A percentile compares a stretch with the other conserved stretches of the same genome.
Conservation (phyloP, 2,113 vertebrate genomes). For the Octodon degus region DNA sequence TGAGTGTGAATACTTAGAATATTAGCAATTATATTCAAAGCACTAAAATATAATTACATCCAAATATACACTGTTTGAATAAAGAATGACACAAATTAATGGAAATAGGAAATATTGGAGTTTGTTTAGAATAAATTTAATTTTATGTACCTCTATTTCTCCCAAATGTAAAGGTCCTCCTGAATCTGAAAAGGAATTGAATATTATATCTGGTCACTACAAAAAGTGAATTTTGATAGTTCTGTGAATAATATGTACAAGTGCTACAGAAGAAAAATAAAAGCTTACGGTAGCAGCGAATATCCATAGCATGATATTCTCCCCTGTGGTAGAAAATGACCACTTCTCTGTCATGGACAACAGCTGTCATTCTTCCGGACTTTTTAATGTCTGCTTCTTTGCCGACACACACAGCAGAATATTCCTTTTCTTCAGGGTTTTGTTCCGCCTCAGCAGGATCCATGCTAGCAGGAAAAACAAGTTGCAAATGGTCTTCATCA, state of each 20-base stretch:
- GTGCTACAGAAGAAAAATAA: constrained; percentile 48
- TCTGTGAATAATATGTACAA: constrained; percentile 27
- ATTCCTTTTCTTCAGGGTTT: constrained; percentile 14
- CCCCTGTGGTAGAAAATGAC: constrained; percentile 91
- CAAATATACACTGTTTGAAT: constrained; percentile 8
- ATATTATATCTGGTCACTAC: constrained; percentile 53
- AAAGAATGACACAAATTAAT: constrained; percentile 11
- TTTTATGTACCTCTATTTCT: constrained; percentile 94
- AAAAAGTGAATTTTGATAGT: constrained; percentile 15
- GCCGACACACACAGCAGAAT: constrained; percentile 86
- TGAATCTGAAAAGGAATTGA: constrained; percentile 89
- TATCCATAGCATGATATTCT: constrained; percentile 93
- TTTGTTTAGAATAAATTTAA: constrained; percentile 34
- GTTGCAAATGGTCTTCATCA: neutral
- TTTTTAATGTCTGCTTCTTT: constrained; percentile 91
- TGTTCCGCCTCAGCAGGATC: constrained; percentile 60
- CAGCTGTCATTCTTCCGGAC: constrained; percentile 85
- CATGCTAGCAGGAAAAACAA: constrained; percentile 70
- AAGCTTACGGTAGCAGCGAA: constrained; percentile 95
- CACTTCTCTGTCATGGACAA: constrained; percentile 90
- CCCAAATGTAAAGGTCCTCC: constrained; percentile 90
- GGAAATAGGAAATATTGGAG: neutral
- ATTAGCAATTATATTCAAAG: constrained; percentile 6
- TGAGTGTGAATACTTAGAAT: constrained; percentile 25
- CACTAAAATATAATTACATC: constrained; percentile 49